A percentile compares a stretch with the other conserved stretches of the same genome.
phyloP scores from a whole-genome alignment of 1,140 invertebrate species.

The Subanguina moxae region DNA sequence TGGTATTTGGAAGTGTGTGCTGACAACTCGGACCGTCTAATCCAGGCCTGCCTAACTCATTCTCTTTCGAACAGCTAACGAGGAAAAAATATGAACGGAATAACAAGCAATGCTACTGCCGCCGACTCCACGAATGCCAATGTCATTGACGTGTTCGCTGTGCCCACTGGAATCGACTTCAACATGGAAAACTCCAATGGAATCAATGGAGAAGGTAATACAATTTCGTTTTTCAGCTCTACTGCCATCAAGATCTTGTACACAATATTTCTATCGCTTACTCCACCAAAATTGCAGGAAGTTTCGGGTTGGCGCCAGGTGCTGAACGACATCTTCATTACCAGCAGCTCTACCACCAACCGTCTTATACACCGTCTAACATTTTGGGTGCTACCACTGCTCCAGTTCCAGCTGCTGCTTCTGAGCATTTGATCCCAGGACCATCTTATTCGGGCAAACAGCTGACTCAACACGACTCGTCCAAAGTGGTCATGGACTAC shows the following conservation, averaged over 20 bases:
- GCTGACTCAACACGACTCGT: background rate
- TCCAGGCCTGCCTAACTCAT: background rate
- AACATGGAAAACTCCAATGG: background rate
- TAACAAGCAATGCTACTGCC: background rate
- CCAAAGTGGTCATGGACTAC: slow-evolving; percentile 44
- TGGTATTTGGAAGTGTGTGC: too few species aligned
- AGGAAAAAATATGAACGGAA: slow-evolving; percentile 5
- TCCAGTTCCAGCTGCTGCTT: background rate
- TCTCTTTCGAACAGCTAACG: background rate
- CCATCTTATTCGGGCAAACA: background rate
- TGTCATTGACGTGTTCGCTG: background rate
- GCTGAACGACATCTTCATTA: background rate
- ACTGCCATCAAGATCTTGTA: too few species aligned
- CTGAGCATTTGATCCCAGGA: background rate
- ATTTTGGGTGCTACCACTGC: background rate
- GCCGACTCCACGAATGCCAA: background rate
- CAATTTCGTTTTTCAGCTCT: too few species aligned
- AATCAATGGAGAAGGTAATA: background rate
- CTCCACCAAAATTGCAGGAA: background rate
- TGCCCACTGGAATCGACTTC: slow-evolving; percentile 1
- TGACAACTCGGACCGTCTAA: slow-evolving; percentile 5
- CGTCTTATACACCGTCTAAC: background rate
- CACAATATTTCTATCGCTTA: too few species aligned
- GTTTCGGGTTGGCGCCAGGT: background rate
- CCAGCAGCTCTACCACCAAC: background rate